phyloP scores from a whole-genome alignment of 2,113 vertebrate genomes.

The Heterocephalus glaber region DNA sequence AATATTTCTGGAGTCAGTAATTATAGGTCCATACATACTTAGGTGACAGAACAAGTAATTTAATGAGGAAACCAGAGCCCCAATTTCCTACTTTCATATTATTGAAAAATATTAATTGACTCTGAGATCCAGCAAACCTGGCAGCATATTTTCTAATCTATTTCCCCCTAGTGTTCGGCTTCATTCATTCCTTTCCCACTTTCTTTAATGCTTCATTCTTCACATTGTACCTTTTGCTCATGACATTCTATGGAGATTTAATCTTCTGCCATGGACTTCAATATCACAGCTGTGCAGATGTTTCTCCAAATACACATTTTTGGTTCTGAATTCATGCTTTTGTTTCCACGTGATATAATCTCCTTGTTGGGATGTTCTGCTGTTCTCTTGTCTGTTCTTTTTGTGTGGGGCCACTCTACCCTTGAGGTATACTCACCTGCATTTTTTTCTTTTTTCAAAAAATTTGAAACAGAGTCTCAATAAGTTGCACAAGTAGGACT shows the following conservation, averaged over 20 bases:
- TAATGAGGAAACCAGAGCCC: background rate
- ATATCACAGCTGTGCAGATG: background rate
- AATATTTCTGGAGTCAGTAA: background rate
- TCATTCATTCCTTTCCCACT: background rate
- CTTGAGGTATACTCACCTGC: background rate
- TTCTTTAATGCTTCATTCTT: background rate
- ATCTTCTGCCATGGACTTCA: background rate
- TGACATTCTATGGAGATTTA: background rate
- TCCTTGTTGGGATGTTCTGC: background rate
- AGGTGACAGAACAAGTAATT: background rate
- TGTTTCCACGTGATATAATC: background rate
- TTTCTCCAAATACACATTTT: background rate
- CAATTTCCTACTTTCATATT: background rate
- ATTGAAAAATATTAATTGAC: constrained; percentile 1
- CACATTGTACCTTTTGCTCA: background rate
- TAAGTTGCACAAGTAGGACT: background rate
- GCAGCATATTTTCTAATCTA: background rate
- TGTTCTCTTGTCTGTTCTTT: background rate
- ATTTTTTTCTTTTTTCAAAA: too few relatives aligned
- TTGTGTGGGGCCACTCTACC: background rate
- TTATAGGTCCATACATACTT: background rate
- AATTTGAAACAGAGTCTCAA: background rate
- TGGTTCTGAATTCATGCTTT: background rate
- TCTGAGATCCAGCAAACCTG: background rate
- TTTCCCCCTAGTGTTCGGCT: background rate